These are phyloP conservation scores for Eilema sororculum DNA, from an alignment of 2,888 invertebrate genomes.

Conservation along the genomic window DNA sequence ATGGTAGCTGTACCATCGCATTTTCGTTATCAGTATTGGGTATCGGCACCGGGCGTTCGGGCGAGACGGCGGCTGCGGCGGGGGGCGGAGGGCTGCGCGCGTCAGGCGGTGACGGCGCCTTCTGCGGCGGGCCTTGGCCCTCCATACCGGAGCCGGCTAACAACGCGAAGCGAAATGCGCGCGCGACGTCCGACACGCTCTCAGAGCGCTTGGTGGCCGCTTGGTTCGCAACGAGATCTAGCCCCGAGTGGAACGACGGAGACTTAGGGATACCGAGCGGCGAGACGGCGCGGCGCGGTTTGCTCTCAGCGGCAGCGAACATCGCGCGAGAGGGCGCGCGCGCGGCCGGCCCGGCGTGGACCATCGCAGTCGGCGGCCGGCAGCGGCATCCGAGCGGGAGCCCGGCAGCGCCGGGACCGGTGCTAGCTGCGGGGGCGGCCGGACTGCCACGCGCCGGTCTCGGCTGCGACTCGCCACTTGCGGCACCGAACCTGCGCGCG, in stretches of 20 bases:
- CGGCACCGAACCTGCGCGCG: conserved; percentile 47
- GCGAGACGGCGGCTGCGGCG: conserved; percentile 64
- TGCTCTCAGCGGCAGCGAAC: conserved; percentile 84
- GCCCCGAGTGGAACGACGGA: conserved; percentile 95
- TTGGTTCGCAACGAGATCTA: conserved; percentile 92
- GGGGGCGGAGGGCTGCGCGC: conserved; percentile 79
- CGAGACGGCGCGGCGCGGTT: conserved; percentile 86
- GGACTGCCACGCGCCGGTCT: conserved; percentile 76
- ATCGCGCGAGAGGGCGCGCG: conserved; percentile 85
- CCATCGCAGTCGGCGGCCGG: conserved; percentile 86
- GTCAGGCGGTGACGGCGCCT: conserved; percentile 80
- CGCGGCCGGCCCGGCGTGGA: conserved; percentile 87
- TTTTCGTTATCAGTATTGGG: conserved; percentile 77
- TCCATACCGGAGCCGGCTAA: conserved; percentile 76
- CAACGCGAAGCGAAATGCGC: conserved; percentile 83
- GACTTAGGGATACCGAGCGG: conserved; percentile 94
- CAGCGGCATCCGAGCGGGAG: conserved; percentile 85
- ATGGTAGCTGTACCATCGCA: conserved; percentile 83
- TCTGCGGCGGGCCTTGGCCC: conserved; percentile 73
- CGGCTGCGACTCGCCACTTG: conserved; percentile 57
- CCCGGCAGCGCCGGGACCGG: conserved; percentile 84
- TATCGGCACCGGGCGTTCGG: conserved; percentile 67
- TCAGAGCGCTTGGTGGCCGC: conserved; percentile 79
- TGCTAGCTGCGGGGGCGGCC: conserved; percentile 81
- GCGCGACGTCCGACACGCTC: conserved; percentile 82